A percentile compares a stretch with the other conserved stretches of the same genome.
Conservation (phyloP, 2,797 vertebrate species). For the Ctenopoma kingsleyae region DNA sequence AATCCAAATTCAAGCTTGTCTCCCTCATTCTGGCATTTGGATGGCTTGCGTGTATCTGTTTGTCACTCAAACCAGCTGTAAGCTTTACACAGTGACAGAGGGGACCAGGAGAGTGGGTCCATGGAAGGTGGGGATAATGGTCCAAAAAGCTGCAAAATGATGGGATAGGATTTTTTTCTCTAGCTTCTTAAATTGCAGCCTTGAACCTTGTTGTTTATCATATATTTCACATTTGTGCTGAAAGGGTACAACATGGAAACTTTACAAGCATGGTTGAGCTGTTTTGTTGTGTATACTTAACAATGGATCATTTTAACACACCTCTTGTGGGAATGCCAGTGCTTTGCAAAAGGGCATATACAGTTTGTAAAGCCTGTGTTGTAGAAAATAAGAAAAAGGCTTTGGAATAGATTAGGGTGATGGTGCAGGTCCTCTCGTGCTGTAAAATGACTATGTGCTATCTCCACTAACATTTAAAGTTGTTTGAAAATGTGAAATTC, state of each 20-base stretch:
- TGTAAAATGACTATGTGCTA: too few species aligned
- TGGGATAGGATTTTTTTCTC: constrained; percentile 35
- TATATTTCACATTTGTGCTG: constrained; percentile 49
- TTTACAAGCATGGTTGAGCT: constrained; percentile 35
- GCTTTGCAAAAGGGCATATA: constrained; percentile 1
- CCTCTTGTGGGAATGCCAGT: neutral
- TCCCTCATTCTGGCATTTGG: constrained; percentile 47
- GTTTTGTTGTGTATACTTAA: constrained; percentile 26
- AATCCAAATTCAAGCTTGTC: constrained; percentile 39
- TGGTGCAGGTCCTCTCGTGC: too few species aligned
- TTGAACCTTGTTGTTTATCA: constrained; percentile 47
- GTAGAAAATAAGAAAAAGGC: too few species aligned
- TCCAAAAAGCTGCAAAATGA: constrained; percentile 1
- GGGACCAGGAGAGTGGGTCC: constrained; percentile 40
- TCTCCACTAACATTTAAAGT: too few species aligned
- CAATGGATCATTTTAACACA: constrained; percentile 34
- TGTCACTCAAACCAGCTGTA: constrained; percentile 80
- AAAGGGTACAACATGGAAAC: constrained; percentile 38
- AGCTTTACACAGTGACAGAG: constrained; percentile 51
- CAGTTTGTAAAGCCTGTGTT: neutral
- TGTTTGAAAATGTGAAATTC: too few species aligned
- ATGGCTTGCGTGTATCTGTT: constrained; percentile 20
- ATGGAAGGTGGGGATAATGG: constrained; percentile 6
- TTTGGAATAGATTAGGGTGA: too few species aligned
- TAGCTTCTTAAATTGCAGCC: constrained; percentile 54